A percentile compares a stretch with the other conserved stretches of the same genome.
Conservation (phyloP, 2,113 vertebrate species). For the Holacanthus passer region DNA sequence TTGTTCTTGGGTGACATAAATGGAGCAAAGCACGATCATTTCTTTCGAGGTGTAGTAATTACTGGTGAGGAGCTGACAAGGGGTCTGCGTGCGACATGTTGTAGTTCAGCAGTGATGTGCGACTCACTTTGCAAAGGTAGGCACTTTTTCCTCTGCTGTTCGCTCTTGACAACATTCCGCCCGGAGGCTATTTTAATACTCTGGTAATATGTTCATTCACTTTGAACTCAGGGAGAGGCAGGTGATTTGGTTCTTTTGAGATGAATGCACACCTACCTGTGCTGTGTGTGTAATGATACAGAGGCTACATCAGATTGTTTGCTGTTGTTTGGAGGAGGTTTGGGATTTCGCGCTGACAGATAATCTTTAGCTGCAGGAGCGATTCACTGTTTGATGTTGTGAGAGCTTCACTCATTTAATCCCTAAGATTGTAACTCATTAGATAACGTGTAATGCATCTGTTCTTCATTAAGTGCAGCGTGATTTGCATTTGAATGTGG, state of each 20-base stretch:
- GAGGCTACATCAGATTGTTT: slow-evolving; percentile 5
- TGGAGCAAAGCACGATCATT: slow-evolving; percentile 63
- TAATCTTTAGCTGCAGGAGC: slow-evolving; percentile 43
- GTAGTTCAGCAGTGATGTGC: slow-evolving; percentile 8
- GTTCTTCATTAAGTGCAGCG: slow-evolving; percentile 53
- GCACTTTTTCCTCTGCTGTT: slow-evolving; percentile 36
- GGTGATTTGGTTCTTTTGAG: slow-evolving; percentile 17
- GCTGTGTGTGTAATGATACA: background rate
- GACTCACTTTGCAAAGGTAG: slow-evolving; percentile 40
- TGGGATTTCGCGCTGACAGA: slow-evolving; percentile 36
- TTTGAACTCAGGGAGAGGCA: slow-evolving; percentile 5
- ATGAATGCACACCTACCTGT: slow-evolving; percentile 14
- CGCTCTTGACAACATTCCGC: slow-evolving; percentile 4
- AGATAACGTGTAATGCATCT: slow-evolving; percentile 56
- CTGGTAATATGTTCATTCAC: slow-evolving; percentile 3
- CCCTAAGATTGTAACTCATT: slow-evolving; percentile 56
- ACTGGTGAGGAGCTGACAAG: slow-evolving; percentile 42
- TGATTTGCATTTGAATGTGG: slow-evolving; percentile 70
- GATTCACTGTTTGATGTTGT: slow-evolving; percentile 47
- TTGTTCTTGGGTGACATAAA: slow-evolving; percentile 62
- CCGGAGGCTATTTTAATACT: slow-evolving; percentile 42
- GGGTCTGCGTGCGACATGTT: slow-evolving; percentile 36
- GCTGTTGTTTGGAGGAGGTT: slow-evolving; percentile 19
- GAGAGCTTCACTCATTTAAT: slow-evolving; percentile 34
- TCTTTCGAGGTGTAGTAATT: slow-evolving; percentile 55